These are phyloP conservation scores for Trachymyrmex cornetzi DNA, from an alignment of 1,140 invertebrate genomes.

Conservation along the genomic window DNA sequence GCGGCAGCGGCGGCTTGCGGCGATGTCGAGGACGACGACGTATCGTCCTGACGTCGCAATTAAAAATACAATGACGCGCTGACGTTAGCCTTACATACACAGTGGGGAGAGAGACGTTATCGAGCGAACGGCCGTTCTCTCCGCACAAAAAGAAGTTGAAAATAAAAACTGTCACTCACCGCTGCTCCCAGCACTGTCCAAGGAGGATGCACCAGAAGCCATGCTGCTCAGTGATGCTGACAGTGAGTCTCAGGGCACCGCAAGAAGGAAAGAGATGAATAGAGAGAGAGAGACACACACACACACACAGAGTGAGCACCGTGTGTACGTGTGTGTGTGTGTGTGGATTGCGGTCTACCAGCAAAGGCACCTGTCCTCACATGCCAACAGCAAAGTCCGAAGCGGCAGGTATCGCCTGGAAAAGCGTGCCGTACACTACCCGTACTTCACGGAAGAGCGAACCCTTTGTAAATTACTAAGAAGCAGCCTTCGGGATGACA, in stretches of 20 bases:
- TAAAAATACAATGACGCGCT: constrained; percentile 64
- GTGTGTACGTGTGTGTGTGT: not conserved
- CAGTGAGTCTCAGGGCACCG: constrained; percentile 61
- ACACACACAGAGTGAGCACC: not conserved
- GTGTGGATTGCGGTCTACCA: constrained; percentile 6
- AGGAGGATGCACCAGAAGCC: constrained; percentile 87
- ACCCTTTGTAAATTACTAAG: constrained; percentile 83
- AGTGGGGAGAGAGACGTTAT: constrained; percentile 25
- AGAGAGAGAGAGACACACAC: no score
- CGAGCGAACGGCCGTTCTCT: constrained; percentile 15
- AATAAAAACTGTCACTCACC: constrained; percentile 81
- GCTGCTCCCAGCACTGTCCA: constrained; percentile 86
- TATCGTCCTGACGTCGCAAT: constrained; percentile 60
- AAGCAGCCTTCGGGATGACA: constrained; percentile 84
- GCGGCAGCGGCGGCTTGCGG: constrained; percentile 18
- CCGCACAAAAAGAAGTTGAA: constrained; percentile 10
- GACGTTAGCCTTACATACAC: constrained; percentile 10
- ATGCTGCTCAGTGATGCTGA: constrained; percentile 80
- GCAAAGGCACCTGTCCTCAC: constrained; percentile 63
- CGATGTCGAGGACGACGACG: constrained; percentile 40
- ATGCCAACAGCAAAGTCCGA: constrained; percentile 71
- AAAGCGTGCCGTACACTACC: constrained; percentile 76
- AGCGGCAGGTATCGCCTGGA: constrained; percentile 81
- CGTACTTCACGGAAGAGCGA: constrained; percentile 83
- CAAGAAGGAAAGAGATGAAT: constrained; percentile 25